Percentiles rank a stretch among this genome's conserved stretches.
These are phyloP conservation scores for Gerris lacustris DNA, from an alignment of 2,888 invertebrate species.

Conservation along the genomic window DNA sequence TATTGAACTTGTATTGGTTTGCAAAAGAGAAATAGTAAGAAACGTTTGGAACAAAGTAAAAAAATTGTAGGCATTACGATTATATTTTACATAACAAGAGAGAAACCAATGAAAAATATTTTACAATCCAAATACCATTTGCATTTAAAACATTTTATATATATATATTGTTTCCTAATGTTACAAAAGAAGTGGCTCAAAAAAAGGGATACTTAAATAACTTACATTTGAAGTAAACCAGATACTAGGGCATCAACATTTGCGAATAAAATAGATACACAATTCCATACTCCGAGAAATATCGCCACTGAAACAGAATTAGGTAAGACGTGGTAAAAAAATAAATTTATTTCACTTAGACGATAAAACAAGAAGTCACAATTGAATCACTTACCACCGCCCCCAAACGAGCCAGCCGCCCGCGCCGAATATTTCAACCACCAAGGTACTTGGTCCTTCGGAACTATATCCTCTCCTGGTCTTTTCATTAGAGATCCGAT, in stretches of 20 bases:
- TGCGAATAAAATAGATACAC: slow-evolving; percentile 51
- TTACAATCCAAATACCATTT: no score
- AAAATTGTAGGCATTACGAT: no score
- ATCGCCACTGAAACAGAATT: slow-evolving; percentile 60
- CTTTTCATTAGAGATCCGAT: slow-evolving; percentile 65
- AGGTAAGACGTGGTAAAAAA: background rate
- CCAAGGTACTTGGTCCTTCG: slow-evolving; percentile 76
- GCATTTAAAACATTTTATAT: no score
- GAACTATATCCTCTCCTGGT: slow-evolving; percentile 62
- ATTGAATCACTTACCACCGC: slow-evolving; percentile 54
- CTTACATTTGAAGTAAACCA: slow-evolving; percentile 70
- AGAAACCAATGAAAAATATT: no score
- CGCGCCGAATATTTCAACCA: slow-evolving; percentile 79
- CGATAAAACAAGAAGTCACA: background rate
- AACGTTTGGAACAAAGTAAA: no score
- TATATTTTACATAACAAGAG: no score
- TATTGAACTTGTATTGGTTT: no score
- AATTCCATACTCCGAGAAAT: slow-evolving; percentile 65
- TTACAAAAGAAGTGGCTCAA: no score
- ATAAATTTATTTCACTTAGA: background rate
- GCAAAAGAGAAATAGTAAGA: no score
- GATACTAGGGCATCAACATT: slow-evolving; percentile 55
- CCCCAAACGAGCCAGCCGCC: slow-evolving; percentile 69
- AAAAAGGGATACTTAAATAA: slow-evolving; percentile 15
- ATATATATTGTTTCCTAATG: no score